Percentiles rank a stretch among this genome's conserved stretches.
Conservation (phyloP, 2,888 invertebrate species). For the Tortrix viridana region DNA sequence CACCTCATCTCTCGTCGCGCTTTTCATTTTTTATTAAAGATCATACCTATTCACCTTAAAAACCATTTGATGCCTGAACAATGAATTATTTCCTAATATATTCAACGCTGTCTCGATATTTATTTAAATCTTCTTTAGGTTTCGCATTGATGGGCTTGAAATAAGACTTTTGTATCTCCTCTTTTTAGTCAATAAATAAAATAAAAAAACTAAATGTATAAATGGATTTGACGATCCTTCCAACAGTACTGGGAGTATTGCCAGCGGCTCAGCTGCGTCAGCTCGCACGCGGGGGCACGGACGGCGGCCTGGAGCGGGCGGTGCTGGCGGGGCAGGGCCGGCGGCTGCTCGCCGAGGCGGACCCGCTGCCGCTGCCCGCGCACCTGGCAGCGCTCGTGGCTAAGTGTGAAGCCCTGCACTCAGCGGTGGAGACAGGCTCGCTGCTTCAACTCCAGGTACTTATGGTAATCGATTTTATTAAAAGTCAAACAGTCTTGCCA, state of each 20-base stretch:
- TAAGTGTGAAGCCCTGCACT: constrained; percentile 90
- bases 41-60: no score
- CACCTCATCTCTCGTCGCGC: no score
- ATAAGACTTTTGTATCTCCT: no score
- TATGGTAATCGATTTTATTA: no score
- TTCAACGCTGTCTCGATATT: no score
- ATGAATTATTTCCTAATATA: no score
- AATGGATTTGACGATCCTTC: not conserved
- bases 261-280: constrained; percentile 69
- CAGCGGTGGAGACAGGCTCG: constrained; percentile 90
- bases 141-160: no score
- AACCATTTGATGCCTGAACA: no score
- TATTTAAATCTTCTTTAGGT: no score
- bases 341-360: constrained; percentile 66
- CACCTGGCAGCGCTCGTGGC: constrained; percentile 87
- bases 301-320: constrained; percentile 73
- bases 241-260: constrained; percentile 63
- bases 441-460: constrained; percentile 86
- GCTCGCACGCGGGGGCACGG: constrained; percentile 68
- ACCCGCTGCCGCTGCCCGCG: constrained; percentile 59
- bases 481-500: not conserved
- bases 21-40: no score
- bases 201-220: not conserved
- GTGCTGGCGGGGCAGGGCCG: constrained; percentile 76
- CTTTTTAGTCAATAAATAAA: no score